These are phyloP conservation scores for Falco rusticolus DNA, from an alignment of 2,797 vertebrate species.

Conservation along the genomic window DNA sequence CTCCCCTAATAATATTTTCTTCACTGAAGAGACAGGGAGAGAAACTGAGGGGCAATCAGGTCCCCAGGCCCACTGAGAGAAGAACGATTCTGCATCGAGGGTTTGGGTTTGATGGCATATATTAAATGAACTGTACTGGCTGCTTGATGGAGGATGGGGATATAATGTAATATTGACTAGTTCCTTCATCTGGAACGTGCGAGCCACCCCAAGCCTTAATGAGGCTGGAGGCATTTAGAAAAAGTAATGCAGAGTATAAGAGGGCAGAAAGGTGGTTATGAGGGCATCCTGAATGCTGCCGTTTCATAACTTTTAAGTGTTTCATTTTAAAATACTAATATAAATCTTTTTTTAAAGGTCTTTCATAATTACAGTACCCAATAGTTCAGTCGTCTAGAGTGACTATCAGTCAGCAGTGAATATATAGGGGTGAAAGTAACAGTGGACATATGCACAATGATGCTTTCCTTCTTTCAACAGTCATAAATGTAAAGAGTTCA, in stretches of 20 bases:
- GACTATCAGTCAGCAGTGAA: not conserved
- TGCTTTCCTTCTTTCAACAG: not conserved
- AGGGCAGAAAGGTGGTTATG: not conserved
- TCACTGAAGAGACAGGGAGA: not conserved
- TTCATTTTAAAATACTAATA: not conserved
- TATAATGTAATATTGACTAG: not conserved
- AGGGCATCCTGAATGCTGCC: not conserved
- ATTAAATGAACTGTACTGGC: not conserved
- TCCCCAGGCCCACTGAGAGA: not conserved
- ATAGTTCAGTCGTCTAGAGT: not conserved
- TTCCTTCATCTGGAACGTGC: not conserved
- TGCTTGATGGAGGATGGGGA: not conserved
- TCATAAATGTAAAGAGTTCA: not conserved
- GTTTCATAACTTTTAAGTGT: not conserved
- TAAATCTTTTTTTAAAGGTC: not conserved
- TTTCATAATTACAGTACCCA: not conserved
- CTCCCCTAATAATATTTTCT: not conserved
- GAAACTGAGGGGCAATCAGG: not conserved
- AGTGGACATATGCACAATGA: not conserved
- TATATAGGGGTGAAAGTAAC: not conserved
- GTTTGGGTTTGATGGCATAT: not conserved
- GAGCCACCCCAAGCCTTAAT: not conserved
- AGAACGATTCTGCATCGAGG: not conserved
- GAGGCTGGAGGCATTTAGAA: not conserved
- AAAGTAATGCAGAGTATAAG: not conserved